Evolutionary conservation across 2,888 invertebrate genomes (phyloP), one percentile per base, ranked within the genome.

Genomic region (Thyatira batis): DNA sequence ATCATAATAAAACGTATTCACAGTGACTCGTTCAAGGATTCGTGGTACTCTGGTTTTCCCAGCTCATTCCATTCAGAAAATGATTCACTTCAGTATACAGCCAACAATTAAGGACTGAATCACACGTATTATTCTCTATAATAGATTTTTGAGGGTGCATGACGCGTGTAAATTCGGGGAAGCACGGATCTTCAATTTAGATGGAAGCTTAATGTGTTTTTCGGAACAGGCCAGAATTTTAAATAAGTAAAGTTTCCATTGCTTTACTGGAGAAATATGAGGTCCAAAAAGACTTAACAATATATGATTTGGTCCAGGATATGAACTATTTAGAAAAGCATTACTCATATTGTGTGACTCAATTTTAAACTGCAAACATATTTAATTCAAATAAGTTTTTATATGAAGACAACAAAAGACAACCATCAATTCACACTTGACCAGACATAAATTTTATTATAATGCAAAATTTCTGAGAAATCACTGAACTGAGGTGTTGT

Each of bases 61-160:
- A 51, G 55, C 54, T 69, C 64, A 45, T 49, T 58, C 68, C 69
- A 72, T 76, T 74, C 67, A 74, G 65, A 67, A 57, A 61, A 61
- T 83, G 83, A 83, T 63, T 82, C 82, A 83, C 54, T 66, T 64
- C 59, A 69, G 69, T 72, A 73, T 75, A 74, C 67, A 76, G 61
- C 59, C 63, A 53, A 63, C 68, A 76, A 79, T 82, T 73, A 77
- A 59, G 50, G 39, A 63, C 60, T 77, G 82, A 82, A 64, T 82
- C 82, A 82, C 58, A 53, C 17, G 8, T 6, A 52, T 63, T 64
- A 65, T 71, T 71, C 68, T 63, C 62, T 63, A 52, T 67, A 65
- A 73, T 68, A 65, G 57, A 65, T 67, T 66, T 70, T 72, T 65
- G 58, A 62, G 51, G 54, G 43, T 52, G 28, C 63, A 55, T 80